Base-by-base conservation (phyloP, 2,797 vertebrate species). In the Pseudotriccus pelzelni region DNA sequence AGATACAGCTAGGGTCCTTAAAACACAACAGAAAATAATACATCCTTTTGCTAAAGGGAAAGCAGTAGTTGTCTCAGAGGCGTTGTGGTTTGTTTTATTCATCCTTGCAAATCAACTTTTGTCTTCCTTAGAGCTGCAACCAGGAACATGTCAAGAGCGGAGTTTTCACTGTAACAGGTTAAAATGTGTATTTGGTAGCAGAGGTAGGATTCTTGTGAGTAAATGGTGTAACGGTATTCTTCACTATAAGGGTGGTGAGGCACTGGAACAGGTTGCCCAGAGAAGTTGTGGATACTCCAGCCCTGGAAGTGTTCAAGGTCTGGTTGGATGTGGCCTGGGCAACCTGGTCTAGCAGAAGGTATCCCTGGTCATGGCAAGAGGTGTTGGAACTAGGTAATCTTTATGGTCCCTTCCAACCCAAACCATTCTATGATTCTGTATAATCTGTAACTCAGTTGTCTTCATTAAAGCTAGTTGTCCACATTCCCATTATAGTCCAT, bases 11-110 rank as follows among this genome's bases (percentile, higher is more conserved):
- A 55, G 4, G 25, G 39, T 86, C 58, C 41, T 92, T 95, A 92
- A 90, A 93, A 95, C 50, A 85, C 41, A 82, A 46, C n/a, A 89
- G 58, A 90, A 92, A 91, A 78, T 46, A 87, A 68, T 46, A 78
- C 19, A 55, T 83, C 15, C 36, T 88, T 59, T 84, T 86, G 28
- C 75, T 63, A 92, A 78, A 76, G 36, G 43, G 50, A 85, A 94
- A 79, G 76, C 18, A 96, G 52, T 24, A 68, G 62, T 46, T 90
- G 43, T 28, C 81, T 91, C 68, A 74, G 50, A 77, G 39, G 30
- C 66, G 12, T 22, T 90, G 37, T 3, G 12, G 14, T 70, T 85
- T 89, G 25, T 53, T 94, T 91, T 76, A 75, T 90, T 91, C 47
- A 76, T 86, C 53, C 36, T 73, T 49, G n/a, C 73, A 92, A 93